phyloP scores from a whole-genome alignment of 2,797 vertebrate species.

The Poliocrania exsul region DNA sequence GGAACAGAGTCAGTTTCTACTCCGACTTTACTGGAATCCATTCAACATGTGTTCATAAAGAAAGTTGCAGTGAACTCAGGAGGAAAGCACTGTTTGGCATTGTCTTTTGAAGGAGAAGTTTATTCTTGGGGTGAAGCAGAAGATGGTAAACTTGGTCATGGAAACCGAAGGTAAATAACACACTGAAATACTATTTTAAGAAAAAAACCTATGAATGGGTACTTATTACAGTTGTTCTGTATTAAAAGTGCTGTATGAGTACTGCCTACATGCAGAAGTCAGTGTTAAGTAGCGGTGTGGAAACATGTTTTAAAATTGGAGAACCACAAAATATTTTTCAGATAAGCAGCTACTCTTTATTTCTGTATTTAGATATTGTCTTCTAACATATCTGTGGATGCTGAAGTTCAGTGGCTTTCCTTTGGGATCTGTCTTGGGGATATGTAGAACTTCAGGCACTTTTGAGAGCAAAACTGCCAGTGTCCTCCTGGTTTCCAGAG shows the following conservation, averaged over 20 bases:
- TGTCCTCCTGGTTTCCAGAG: background rate
- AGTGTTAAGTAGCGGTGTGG: background rate
- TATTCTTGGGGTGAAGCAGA: constrained; percentile 99
- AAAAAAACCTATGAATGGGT: background rate
- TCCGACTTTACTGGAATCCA: constrained; percentile 94
- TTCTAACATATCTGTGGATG: background rate
- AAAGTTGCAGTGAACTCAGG: constrained; percentile 99
- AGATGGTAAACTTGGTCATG: constrained; percentile 96
- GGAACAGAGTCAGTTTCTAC: constrained; percentile 97
- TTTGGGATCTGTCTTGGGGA: background rate
- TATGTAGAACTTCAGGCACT: background rate
- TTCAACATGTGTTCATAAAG: constrained; percentile 97
- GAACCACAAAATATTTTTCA: background rate
- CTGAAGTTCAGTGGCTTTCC: background rate
- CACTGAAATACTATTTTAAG: background rate
- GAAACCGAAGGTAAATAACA: constrained; percentile 91
- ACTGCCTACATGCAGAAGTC: background rate
- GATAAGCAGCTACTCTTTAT: background rate
- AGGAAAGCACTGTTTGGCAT: constrained; percentile 95
- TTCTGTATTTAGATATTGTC: background rate
- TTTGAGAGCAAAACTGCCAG: background rate
- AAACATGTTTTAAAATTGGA: background rate
- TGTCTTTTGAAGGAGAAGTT: constrained; percentile 97
- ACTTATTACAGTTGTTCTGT: background rate
- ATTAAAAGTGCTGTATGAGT: background rate